These are phyloP conservation scores for Horisme vitalbata DNA, from an alignment of 2,888 invertebrate species.

Conservation along the genomic window DNA sequence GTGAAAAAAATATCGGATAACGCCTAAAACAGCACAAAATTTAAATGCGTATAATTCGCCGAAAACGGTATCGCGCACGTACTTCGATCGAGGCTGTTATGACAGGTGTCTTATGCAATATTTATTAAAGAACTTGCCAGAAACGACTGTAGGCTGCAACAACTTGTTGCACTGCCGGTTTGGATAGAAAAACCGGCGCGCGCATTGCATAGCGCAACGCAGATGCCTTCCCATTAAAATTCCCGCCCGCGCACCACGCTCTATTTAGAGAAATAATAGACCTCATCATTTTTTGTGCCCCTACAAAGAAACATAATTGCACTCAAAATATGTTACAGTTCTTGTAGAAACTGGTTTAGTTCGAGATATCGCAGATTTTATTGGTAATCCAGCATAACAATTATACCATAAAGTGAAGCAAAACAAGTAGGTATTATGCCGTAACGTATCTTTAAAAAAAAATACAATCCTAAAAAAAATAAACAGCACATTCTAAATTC, in stretches of 20 bases:
- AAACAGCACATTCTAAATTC: constrained; percentile 2
- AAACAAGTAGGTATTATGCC: too few relatives aligned
- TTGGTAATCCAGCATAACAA: too few relatives aligned
- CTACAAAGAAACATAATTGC: constrained; percentile 1
- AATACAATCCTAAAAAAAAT: too few relatives aligned
- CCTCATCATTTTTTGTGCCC: constrained; percentile 42
- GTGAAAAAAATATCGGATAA: too few relatives aligned
- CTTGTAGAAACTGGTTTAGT: too few relatives aligned
- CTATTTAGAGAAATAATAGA: constrained; percentile 74
- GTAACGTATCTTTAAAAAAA: too few relatives aligned
- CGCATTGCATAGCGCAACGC: constrained; percentile 55
- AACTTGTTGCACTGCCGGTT: constrained; percentile 47
- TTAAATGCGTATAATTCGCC: constrained; percentile 9
- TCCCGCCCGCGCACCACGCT: constrained; percentile 66
- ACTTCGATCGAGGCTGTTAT: constrained; percentile 26
- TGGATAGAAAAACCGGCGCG: constrained; percentile 51
- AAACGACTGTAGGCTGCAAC: constrained; percentile 44
- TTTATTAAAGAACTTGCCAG: constrained; percentile 38
- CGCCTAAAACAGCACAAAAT: not conserved
- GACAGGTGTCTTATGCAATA: constrained; percentile 42
- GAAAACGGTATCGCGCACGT: constrained; percentile 26
- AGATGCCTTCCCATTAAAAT: constrained; percentile 70
- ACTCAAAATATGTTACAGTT: too few relatives aligned
- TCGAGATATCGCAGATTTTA: too few relatives aligned
- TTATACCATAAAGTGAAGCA: too few relatives aligned